Conservation (phyloP, 1,140 invertebrate species). For the Ladona fulva region DNA sequence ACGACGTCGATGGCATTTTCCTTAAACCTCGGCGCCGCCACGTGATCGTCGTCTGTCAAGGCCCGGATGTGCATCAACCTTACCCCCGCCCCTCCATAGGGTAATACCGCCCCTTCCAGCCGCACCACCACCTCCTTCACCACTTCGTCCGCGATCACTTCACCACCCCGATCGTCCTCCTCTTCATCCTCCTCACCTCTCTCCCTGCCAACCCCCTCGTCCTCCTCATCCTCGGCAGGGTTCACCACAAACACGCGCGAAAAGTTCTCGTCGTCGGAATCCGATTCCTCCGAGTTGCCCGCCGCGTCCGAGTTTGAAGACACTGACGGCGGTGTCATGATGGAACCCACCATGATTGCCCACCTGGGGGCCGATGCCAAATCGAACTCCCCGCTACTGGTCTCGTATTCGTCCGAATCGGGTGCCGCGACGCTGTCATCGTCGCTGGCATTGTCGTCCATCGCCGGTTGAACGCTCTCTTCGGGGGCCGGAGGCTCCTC, state of each 20-base stretch:
- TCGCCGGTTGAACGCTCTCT: background rate
- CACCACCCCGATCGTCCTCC: background rate
- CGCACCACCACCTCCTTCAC: constrained; percentile 3
- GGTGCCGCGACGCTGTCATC: background rate
- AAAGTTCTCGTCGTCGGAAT: constrained; percentile 34
- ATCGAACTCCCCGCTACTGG: constrained; percentile 13
- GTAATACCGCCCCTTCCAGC: background rate
- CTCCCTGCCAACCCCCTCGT: background rate
- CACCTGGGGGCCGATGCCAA: background rate
- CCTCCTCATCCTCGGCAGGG: constrained; percentile 24
- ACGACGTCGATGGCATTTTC: no score
- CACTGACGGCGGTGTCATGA: background rate
- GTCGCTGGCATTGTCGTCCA: background rate
- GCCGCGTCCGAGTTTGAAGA: background rate
- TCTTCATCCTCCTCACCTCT: constrained; percentile 10
- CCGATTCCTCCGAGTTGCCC: constrained; percentile 12
- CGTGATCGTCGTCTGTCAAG: background rate
- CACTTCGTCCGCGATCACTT: background rate
- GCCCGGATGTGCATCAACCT: background rate
- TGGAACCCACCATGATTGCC: background rate
- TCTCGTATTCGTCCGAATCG: constrained; percentile 1
- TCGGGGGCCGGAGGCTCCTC: background rate
- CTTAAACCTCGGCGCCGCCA: no score
- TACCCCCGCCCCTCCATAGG: background rate
- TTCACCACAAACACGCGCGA: constrained; percentile 67